These are phyloP conservation scores for Nesogale talazaci DNA, from an alignment of 2,113 vertebrate species.

Conservation along the genomic window DNA sequence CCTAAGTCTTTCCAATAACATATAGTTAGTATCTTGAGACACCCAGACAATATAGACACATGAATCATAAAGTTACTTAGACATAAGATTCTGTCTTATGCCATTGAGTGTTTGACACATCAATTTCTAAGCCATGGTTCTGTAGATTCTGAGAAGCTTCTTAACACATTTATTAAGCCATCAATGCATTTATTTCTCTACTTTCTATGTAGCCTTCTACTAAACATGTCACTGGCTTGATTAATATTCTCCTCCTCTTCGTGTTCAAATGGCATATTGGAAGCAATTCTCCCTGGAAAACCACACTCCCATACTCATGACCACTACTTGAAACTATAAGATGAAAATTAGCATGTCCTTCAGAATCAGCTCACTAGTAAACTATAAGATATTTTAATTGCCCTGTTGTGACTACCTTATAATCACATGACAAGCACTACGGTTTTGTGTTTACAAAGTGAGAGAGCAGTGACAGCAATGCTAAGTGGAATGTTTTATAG, in stretches of 20 bases:
- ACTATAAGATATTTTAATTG: conserved; percentile 17
- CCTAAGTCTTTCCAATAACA: background rate
- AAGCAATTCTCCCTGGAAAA: background rate
- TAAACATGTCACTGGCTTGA: background rate
- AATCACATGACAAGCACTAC: background rate
- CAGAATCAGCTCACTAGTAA: background rate
- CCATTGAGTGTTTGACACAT: conserved; percentile 74
- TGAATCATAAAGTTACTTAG: conserved; percentile 70
- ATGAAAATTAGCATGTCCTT: conserved; percentile 32
- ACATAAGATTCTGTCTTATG: conserved; percentile 77
- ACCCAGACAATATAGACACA: conserved; percentile 72
- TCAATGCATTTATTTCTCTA: background rate
- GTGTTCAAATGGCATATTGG: background rate
- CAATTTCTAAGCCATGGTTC: conserved; percentile 47
- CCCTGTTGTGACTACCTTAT: conserved; percentile 30
- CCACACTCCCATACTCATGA: background rate
- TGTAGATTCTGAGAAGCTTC: background rate
- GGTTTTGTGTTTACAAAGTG: background rate
- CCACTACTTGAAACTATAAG: background rate
- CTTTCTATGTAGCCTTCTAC: background rate
- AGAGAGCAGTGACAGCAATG: background rate
- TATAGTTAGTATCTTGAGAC: conserved; percentile 47
- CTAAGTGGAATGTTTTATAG: background rate
- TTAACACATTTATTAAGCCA: background rate
- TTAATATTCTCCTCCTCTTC: background rate